These are phyloP conservation scores for Dinocampus coccinellae DNA, from an alignment of 2,888 invertebrate genomes.

Conservation along the genomic window DNA sequence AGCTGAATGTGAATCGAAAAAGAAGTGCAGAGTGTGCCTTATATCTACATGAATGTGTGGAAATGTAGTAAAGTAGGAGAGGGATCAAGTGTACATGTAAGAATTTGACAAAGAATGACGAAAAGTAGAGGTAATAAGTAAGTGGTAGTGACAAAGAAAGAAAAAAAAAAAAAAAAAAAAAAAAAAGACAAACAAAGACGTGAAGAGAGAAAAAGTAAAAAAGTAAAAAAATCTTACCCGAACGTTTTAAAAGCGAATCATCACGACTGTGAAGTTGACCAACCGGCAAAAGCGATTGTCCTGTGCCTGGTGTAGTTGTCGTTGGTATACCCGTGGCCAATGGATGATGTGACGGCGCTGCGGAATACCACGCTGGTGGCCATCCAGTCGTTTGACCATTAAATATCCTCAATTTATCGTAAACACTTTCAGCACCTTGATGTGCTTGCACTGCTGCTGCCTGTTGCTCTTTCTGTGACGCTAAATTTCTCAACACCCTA, in stretches of 20 bases:
- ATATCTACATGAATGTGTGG: neutral
- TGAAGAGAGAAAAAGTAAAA: neutral
- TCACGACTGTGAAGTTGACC: conserved; percentile 72
- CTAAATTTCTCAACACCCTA: conserved; percentile 94
- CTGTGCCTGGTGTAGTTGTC: conserved; percentile 63
- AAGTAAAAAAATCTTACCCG: conserved; percentile 54
- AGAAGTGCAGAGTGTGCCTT: conserved; percentile 14
- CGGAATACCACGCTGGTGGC: conserved; percentile 90
- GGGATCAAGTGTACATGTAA: neutral
- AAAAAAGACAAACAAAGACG: neutral
- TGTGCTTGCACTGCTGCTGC: conserved; percentile 76
- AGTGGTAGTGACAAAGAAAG: conserved; percentile 5
- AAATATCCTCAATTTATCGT: conserved; percentile 95
- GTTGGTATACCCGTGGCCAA: conserved; percentile 63
- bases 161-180: conserved; percentile 2
- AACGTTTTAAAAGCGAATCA: conserved; percentile 64
- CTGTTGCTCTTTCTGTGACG: conserved; percentile 96
- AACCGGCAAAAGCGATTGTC: conserved; percentile 67
- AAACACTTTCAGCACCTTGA: conserved; percentile 84
- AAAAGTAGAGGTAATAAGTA: neutral
- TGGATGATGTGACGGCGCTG: conserved; percentile 80
- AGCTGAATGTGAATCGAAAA: conserved; percentile 10
- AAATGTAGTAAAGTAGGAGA: conserved; percentile 11
- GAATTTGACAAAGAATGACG: conserved; percentile 1
- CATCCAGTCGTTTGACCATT: conserved; percentile 87